A percentile compares a stretch with the other conserved stretches of the same genome.
phyloP scores from a whole-genome alignment of 2,888 invertebrate species.

The Xestoiulus laeticollis region DNA sequence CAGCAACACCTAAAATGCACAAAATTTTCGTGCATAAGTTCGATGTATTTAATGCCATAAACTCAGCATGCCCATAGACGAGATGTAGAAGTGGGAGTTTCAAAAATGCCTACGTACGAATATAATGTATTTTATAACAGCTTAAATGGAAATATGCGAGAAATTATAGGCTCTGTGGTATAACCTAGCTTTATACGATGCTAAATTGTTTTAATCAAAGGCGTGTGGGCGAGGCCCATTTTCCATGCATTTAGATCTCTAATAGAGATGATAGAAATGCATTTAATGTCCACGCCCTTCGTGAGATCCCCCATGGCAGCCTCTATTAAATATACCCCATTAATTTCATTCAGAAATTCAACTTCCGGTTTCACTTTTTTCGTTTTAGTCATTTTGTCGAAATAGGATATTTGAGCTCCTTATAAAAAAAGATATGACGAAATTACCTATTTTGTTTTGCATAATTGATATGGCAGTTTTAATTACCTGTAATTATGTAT shows the following conservation, averaged over 20 bases:
- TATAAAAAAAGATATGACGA: not conserved
- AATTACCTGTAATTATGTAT: not conserved
- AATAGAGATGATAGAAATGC: constrained; percentile 26
- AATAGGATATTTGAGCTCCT: not conserved
- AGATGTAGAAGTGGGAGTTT: not conserved
- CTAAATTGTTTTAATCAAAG: constrained; percentile 18
- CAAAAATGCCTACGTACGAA: not conserved
- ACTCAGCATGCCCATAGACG: not conserved
- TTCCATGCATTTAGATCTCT: constrained; percentile 10
- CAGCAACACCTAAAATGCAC: constrained; percentile 3
- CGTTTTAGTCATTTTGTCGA: not conserved
- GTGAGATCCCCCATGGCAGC: not conserved
- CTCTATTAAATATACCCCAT: not conserved
- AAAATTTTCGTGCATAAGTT: not conserved
- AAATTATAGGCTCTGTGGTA: constrained; percentile 16
- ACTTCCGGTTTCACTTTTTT: not conserved
- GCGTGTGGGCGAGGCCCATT: constrained; percentile 26
- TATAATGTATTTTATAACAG: not conserved
- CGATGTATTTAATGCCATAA: not conserved
- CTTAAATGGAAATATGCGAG: not conserved
- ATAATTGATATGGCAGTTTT: not conserved
- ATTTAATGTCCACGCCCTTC: constrained; percentile 19
- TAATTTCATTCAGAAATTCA: not conserved
- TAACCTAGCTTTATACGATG: too few species aligned
- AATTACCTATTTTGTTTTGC: not conserved